phyloP scores from a whole-genome alignment of 2,888 invertebrate species.

The Plemyria rubiginata region DNA sequence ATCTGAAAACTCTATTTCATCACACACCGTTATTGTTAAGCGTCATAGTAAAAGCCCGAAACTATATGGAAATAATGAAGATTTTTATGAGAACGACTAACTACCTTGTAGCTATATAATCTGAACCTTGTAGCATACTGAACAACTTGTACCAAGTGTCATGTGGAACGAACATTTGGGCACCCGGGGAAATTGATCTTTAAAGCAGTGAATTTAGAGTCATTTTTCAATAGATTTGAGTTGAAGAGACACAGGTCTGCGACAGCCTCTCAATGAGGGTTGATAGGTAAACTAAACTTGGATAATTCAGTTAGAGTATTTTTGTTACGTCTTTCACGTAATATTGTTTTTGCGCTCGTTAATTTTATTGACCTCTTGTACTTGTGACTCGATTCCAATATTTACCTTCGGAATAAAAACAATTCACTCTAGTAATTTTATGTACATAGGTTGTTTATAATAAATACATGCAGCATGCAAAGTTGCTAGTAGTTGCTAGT shows the following conservation, averaged over 20 bases:
- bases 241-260: slow-evolving; percentile 1
- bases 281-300: slow-evolving; percentile 63
- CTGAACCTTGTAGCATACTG: no score
- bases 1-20: no score
- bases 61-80: no score
- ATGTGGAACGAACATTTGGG: neutral
- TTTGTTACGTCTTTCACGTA: slow-evolving; percentile 68
- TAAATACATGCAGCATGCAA: no score
- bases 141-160: no score
- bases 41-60: no score
- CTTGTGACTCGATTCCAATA: neutral
- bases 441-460: no score
- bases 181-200: neutral
- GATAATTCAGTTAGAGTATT: slow-evolving; percentile 67
- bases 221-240: neutral
- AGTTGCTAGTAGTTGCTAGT: no score
- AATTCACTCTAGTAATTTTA: neutral
- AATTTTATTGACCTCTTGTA: slow-evolving; percentile 64
- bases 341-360: slow-evolving; percentile 66
- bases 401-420: slow-evolving; percentile 47
- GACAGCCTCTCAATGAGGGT: slow-evolving; percentile 52
- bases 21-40: no score
- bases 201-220: neutral
- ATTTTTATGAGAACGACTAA: no score
- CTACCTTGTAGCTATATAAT: no score